Evolutionary conservation across 2,797 vertebrate species (phyloP), one percentile per base, ranked within the genome.

Genomic region (Pseudochirops corinnae): DNA sequence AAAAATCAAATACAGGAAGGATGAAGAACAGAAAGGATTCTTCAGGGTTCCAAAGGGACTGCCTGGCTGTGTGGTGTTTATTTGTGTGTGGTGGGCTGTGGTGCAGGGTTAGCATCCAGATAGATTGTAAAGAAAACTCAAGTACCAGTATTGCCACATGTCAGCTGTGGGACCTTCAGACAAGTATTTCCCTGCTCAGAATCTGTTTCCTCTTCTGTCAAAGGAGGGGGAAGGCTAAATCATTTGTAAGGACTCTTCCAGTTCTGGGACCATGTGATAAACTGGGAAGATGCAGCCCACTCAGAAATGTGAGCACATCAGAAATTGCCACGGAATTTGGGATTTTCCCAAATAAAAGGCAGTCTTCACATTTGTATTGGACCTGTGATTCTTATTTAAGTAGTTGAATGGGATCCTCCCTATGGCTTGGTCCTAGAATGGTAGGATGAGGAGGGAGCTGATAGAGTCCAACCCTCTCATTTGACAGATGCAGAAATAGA

Each of bases 311-410:
- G 50, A 95, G 92, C 0, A 90, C 31, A 29, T 92, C 33, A 82
- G 13, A 96, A 94, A 90, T 39, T 94, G 18, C 92, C 60, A 92
- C 10, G 2, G 50, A 52, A 94, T 1, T 33, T 90, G 1, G 11
- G 31, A 93, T 82, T 95, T 91, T 10, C 90, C 90, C 94, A 87
- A 94, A 56, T 67, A 93, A 97, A 93, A 95, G 67, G 29, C 56
- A 11, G 93, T 2, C 2, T 93, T 95, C 18, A 56, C 5, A n/a
- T 93, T 93, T 92, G 13, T 56, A 57, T 90, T 50, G 90, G 56
- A 55, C 14, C 90, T 94, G 21, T 93, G 4, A 39, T 4, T 1
- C 16, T 90, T 91, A 82, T 91, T 24, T 60, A 56, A 58, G 21
- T 4, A 92, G 11, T 92, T 97, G 1, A 60, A 50, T 1, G 82